Evolutionary conservation across 2,888 invertebrate species (phyloP).

Genomic region (Scaptomyza reducta): DNA sequence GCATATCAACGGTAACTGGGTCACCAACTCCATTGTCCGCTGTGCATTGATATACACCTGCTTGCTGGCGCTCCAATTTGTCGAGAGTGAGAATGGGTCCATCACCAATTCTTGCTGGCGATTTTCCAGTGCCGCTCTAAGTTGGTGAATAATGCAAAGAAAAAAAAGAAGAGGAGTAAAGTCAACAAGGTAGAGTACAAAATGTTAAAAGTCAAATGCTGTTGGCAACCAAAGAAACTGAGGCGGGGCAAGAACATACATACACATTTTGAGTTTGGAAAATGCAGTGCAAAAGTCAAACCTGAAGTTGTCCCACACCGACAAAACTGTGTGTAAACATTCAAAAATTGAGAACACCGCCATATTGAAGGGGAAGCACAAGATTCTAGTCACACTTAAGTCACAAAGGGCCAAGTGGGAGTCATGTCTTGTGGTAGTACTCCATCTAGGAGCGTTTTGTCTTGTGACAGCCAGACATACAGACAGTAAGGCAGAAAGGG

Average conservation of each 20-base stretch:
- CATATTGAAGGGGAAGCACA: conserved; percentile 8
- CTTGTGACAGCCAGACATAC: conserved; percentile 42
- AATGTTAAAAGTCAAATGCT: conserved; percentile 64
- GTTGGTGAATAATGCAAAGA: conserved; percentile 9
- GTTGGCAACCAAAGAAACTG: conserved; percentile 34
- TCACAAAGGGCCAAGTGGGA: conserved; percentile 42
- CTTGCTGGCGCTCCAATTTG: conserved; percentile 87
- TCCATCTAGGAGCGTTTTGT: conserved; percentile 41
- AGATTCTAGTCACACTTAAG: conserved; percentile 22
- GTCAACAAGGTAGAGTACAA: conserved; percentile 45
- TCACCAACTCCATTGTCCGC: conserved; percentile 89
- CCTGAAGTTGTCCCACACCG: conserved; percentile 20
- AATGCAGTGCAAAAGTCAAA: conserved; percentile 46
- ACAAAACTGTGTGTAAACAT: conserved; percentile 56
- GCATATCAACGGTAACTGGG: conserved; percentile 88
- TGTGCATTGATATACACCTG: conserved; percentile 88
- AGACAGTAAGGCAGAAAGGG: conserved; percentile 43
- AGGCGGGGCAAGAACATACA: conserved; percentile 6
- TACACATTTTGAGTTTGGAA: conserved; percentile 37
- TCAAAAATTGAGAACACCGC: conserved; percentile 39
- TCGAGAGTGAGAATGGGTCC: conserved; percentile 88
- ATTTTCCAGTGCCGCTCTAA: conserved; percentile 84
- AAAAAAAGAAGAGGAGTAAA: conserved; percentile 20
- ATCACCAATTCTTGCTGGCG: conserved; percentile 85
- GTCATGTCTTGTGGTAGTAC: conserved; percentile 24